Conservation (phyloP, 2,888 invertebrate genomes). For the Endotricha flammealis region DNA sequence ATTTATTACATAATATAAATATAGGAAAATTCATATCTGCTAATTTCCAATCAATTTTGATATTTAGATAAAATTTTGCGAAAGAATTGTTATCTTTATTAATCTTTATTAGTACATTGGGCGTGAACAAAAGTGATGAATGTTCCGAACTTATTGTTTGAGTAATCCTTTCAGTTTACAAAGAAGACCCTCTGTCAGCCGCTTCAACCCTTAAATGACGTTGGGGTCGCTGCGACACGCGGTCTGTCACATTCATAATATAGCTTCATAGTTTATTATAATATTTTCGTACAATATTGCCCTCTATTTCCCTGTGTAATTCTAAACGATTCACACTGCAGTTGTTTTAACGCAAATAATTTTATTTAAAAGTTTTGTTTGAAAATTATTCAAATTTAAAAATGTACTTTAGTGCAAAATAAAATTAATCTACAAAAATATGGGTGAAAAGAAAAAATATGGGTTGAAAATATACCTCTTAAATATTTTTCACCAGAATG, state of each 20-base stretch:
- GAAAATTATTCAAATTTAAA: too few relatives aligned
- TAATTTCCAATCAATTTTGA: too few relatives aligned
- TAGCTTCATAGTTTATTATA: conserved; percentile 71
- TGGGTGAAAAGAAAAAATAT: too few relatives aligned
- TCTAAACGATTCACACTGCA: conserved; percentile 28
- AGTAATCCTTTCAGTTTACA: conserved; percentile 67
- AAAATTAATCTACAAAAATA: too few relatives aligned
- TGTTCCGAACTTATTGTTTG: conserved; percentile 61
- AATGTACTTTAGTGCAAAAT: too few relatives aligned
- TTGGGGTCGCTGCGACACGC: conserved; percentile 60
- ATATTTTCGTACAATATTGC: conserved; percentile 69
- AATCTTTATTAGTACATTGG: conserved; percentile 50
- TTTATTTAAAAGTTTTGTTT: too few relatives aligned
- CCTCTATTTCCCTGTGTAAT: conserved; percentile 42
- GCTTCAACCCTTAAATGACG: conserved; percentile 61
- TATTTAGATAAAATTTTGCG: conserved; percentile 1
- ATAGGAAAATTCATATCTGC: too few relatives aligned
- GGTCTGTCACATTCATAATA: conserved; percentile 74
- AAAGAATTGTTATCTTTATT: conserved; percentile 30
- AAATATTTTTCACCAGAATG: too few relatives aligned
- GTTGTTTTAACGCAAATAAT: too few relatives aligned
- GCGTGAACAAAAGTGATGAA: conserved; percentile 63
- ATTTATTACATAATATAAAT: too few relatives aligned
- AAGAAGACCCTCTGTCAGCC: conserved; percentile 59
- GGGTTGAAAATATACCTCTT: too few relatives aligned